phyloP scores from a whole-genome alignment of 2,113 vertebrate genomes.

The Tauraco erythrolophus region DNA sequence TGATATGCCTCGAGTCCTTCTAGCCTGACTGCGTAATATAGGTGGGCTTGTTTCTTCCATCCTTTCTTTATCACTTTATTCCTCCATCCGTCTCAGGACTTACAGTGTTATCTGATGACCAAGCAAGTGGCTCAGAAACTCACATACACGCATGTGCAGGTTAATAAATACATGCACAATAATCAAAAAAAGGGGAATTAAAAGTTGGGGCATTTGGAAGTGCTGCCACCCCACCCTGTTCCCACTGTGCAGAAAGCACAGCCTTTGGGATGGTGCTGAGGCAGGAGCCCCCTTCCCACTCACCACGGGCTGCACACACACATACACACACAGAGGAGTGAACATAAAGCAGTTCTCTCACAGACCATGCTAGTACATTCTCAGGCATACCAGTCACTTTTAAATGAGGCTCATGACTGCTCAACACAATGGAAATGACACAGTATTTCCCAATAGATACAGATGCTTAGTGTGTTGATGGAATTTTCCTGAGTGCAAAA shows the following conservation, averaged over 20 bases:
- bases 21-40: not conserved
- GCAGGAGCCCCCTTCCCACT: not conserved
- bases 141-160: accelerated
- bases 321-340: not conserved
- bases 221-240: not conserved
- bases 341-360: not conserved
- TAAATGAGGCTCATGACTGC: not conserved
- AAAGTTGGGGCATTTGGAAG: not conserved
- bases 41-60: not conserved
- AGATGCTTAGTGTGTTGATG: not conserved
- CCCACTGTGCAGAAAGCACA: not conserved
- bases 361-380: not conserved
- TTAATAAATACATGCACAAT: not conserved
- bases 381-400: not conserved
- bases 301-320: not conserved
- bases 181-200: not conserved
- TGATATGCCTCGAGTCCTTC: not conserved
- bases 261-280: not conserved
- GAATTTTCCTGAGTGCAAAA: not conserved
- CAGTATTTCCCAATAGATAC: not conserved
- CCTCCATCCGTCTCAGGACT: not conserved
- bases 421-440: not conserved
- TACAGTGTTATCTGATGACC: not conserved
- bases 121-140: not conserved
- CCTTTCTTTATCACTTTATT: not conserved